Conservation (phyloP, 2,113 vertebrate species). For the Orycteropus afer region DNA sequence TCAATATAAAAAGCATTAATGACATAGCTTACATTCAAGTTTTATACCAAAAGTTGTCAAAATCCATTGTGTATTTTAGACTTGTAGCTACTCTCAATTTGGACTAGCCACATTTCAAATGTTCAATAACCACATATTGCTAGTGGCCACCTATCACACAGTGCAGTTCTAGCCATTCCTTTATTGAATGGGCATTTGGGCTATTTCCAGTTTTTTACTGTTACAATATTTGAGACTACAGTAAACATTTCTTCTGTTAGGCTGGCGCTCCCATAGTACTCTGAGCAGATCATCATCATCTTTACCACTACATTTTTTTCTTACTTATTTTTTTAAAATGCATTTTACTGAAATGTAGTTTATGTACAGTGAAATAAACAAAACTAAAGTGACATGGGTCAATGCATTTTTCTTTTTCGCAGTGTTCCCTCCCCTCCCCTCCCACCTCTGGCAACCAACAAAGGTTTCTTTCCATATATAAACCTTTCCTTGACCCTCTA, state of each 20-base stretch:
- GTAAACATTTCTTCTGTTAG: not conserved
- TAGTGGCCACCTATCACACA: not conserved
- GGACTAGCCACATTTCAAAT: too few relatives aligned
- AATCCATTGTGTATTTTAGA: not conserved
- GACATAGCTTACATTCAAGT: not conserved
- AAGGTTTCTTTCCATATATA: too few relatives aligned
- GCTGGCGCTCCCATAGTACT: not conserved
- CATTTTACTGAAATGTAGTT: too few relatives aligned
- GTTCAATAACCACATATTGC: not conserved
- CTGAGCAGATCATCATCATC: not conserved
- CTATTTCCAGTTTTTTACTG: not conserved
- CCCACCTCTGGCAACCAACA: too few relatives aligned
- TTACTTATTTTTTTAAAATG: too few relatives aligned
- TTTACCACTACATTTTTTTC: not conserved
- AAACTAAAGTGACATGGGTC: too few relatives aligned
- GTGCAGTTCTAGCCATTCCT: not conserved
- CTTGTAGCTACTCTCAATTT: too few relatives aligned
- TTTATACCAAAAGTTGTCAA: slow-evolving; percentile 20
- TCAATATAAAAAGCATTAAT: not conserved
- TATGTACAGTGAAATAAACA: too few relatives aligned
- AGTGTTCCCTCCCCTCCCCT: too few relatives aligned
- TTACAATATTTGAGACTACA: slow-evolving; percentile 9
- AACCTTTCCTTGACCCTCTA: too few relatives aligned
- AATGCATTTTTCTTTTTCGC: too few relatives aligned
- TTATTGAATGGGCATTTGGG: not conserved